These are phyloP conservation scores for Phortica okadai DNA, from an alignment of 2,888 invertebrate genomes.

Conservation along the genomic window DNA sequence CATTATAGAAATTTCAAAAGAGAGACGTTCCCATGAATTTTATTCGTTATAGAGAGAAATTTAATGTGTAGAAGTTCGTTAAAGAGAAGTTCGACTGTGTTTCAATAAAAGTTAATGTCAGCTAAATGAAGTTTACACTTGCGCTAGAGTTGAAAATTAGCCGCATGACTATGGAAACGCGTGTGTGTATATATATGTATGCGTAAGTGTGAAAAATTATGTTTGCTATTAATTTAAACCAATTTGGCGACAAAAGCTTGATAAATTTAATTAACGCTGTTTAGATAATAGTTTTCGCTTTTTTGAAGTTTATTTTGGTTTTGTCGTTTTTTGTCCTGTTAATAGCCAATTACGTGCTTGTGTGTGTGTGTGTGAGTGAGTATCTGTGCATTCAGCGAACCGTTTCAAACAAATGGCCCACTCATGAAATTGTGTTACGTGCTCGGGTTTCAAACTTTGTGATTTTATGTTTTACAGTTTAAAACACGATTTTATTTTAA, in stretches of 20 bases:
- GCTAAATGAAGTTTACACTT: constrained; percentile 8
- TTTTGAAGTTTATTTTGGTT: constrained; percentile 48
- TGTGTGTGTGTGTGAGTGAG: constrained; percentile 3
- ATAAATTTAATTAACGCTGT: constrained; percentile 63
- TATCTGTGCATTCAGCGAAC: constrained; percentile 34
- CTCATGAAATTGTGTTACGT: constrained; percentile 52
- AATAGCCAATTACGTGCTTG: constrained; percentile 65
- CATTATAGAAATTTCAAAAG: no score
- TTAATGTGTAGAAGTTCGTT: no score
- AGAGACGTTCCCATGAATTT: no score
- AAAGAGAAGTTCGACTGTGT: no score
- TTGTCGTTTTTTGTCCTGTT: constrained; percentile 40
- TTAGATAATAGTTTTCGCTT: constrained; percentile 39
- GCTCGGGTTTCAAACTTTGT: constrained; percentile 60
- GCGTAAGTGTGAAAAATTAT: constrained; percentile 20
- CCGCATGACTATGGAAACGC: neutral
- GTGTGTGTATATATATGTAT: neutral
- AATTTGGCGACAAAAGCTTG: constrained; percentile 55
- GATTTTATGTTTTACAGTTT: constrained; percentile 50
- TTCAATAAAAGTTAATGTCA: constrained; percentile 1
- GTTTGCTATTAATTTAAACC: constrained; percentile 40
- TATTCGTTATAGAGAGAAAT: no score
- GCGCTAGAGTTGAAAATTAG: neutral
- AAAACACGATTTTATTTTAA: constrained; percentile 12
- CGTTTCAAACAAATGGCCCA: constrained; percentile 33